phyloP scores from a whole-genome alignment of 2,113 vertebrate genomes.

The Zapus hudsonius region DNA sequence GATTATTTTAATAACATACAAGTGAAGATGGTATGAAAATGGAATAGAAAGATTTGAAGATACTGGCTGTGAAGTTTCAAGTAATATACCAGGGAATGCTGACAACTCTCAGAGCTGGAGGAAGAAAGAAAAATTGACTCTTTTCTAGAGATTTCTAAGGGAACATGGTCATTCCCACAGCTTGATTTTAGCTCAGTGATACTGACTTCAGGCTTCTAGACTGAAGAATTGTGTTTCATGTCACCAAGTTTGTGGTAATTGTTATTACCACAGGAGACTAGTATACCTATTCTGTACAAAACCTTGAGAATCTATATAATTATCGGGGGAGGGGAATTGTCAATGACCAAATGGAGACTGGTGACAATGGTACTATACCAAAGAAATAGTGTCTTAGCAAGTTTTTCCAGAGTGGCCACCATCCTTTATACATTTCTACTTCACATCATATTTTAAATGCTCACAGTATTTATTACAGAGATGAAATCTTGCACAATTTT shows the following conservation, averaged over 20 bases:
- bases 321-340: too few relatives aligned
- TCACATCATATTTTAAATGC: neutral
- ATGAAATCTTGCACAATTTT: neutral
- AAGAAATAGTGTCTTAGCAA: neutral
- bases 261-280: neutral
- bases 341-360: neutral
- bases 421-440: neutral
- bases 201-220: neutral
- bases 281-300: neutral
- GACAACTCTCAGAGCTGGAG: neutral
- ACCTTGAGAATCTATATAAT: neutral
- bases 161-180: neutral
- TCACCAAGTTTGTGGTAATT: neutral
- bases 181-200: neutral
- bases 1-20: neutral
- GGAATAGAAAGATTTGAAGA: neutral
- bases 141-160: neutral
- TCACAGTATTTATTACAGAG: neutral
- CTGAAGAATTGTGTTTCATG: neutral
- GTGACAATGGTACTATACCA: neutral
- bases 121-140: neutral
- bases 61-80: neutral
- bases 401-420: neutral
- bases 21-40: neutral
- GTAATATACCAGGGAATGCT: neutral